Evolutionary conservation across 2,113 vertebrate species (phyloP).

Genomic region (Thomomys bottae): DNA sequence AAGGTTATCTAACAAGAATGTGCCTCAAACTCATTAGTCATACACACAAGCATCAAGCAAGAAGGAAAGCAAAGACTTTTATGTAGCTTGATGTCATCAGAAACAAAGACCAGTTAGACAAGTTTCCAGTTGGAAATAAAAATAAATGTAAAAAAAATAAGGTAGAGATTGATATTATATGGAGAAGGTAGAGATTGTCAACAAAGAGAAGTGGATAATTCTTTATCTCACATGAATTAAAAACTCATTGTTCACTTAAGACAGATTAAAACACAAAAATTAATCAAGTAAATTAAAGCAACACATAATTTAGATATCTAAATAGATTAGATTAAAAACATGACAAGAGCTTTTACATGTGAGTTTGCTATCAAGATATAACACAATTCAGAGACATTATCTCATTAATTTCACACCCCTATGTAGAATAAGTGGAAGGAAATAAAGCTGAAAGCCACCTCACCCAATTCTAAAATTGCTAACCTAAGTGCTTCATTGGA

Average conservation of each 20-base stretch:
- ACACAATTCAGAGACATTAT: background rate
- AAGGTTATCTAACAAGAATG: slow-evolving; percentile 70
- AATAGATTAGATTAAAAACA: background rate
- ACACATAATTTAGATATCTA: background rate
- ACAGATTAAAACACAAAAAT: slow-evolving; percentile 25
- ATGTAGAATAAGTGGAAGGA: background rate
- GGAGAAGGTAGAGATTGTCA: background rate
- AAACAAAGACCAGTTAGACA: slow-evolving; percentile 75
- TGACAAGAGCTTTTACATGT: background rate
- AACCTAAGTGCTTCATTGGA: background rate
- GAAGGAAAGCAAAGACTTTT: slow-evolving; percentile 53
- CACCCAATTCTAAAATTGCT: background rate
- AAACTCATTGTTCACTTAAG: background rate
- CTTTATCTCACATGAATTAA: background rate
- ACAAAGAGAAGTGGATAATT: slow-evolving; percentile 25
- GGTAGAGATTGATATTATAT: background rate
- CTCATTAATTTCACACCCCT: background rate
- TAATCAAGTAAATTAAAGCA: slow-evolving; percentile 10
- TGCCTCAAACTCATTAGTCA: slow-evolving; percentile 68
- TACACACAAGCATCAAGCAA: slow-evolving; percentile 68
- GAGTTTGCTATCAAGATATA: slow-evolving; percentile 7
- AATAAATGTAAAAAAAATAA: slow-evolving; percentile 45
- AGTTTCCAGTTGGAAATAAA: slow-evolving; percentile 73
- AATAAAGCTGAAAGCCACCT: background rate
- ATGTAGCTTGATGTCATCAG: slow-evolving; percentile 58